A percentile compares a stretch with the other conserved stretches of the same genome.
Evolutionary conservation across 1,140 invertebrate genomes (phyloP).

Genomic region (Saccostrea glomerata): DNA sequence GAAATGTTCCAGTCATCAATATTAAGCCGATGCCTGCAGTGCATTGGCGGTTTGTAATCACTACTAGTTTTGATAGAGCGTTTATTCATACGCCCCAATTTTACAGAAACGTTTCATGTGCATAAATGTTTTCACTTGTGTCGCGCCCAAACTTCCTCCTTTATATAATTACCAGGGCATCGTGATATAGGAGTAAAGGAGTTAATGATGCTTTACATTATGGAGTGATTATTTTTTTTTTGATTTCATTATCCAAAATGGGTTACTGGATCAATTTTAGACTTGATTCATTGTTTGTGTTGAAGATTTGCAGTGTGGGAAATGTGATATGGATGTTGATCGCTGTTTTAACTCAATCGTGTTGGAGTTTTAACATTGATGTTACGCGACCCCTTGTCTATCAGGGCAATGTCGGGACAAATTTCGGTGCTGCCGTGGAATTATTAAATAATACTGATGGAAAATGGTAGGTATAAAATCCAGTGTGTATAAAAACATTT

Average conservation of each 20-base stretch:
- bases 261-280: background rate
- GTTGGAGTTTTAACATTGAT: slow-evolving; percentile 21
- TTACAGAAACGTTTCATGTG: background rate
- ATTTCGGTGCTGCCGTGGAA: background rate
- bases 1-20: background rate
- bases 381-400: slow-evolving; percentile 2
- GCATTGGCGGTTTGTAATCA: background rate
- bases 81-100: background rate
- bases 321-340: background rate
- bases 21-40: background rate
- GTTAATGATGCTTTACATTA: background rate
- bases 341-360: background rate
- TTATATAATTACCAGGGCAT: background rate
- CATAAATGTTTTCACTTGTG: background rate
- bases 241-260: background rate
- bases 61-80: slow-evolving; percentile 15
- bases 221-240: background rate
- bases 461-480: slow-evolving; percentile 1
- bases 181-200: background rate
- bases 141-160: background rate
- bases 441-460: slow-evolving; percentile 8
- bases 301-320: background rate
- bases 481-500: too few species aligned
- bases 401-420: background rate
- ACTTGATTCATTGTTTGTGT: background rate